Evolutionary conservation across 2,113 vertebrate genomes (phyloP), one percentile per base, ranked within the genome.

Genomic region (Oceanodroma tethys): DNA sequence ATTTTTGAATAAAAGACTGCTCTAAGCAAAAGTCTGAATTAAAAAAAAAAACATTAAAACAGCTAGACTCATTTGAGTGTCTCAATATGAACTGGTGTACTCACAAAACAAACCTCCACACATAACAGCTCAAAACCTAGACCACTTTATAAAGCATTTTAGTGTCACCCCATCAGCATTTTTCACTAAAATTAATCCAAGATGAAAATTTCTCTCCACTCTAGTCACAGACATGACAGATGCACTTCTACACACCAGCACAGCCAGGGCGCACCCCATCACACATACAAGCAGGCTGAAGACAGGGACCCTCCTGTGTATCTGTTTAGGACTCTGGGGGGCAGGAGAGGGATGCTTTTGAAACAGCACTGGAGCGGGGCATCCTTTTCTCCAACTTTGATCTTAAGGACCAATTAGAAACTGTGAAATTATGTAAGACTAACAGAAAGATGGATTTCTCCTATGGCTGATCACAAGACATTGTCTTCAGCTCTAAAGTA

Each of bases 191-290:
- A 87, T 55, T 36, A 71, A 26, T 48, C 52, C 19, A 48, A 59
- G 58, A 50, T n/a, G 3, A 95, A 89, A 67, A 87, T 14, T 47
- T 47, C 36, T 72, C 32, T 74, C 50, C n/a, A 11, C 10, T 70
- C 15, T 21, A 58, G 32, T 20, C 82, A 58, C 42, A 63, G n/a
- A 34, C 23, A 73, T 20, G 45, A 32, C 7, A 58, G 55, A 66
- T 10, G 6, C 30, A 16, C 25, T 60, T 92, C 48, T 21, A 42
- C 67, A 59, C 60, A 34, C 6, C 38, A 79, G n/a, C 38, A 53
- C 11, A 75, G 27, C 26, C 81, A 82, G 62, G 0, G 2, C 1
- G 0, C 4, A 15, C 19, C 22, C 32, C 21, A 36, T 25, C n/a
- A 59, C 10, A 29, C 14, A 21, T 2, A 48, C 6, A 36, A 75